Percentiles rank a stretch among this genome's conserved stretches.
Conservation (phyloP, 2,113 vertebrate species). For the Rhinichthys klamathensis region DNA sequence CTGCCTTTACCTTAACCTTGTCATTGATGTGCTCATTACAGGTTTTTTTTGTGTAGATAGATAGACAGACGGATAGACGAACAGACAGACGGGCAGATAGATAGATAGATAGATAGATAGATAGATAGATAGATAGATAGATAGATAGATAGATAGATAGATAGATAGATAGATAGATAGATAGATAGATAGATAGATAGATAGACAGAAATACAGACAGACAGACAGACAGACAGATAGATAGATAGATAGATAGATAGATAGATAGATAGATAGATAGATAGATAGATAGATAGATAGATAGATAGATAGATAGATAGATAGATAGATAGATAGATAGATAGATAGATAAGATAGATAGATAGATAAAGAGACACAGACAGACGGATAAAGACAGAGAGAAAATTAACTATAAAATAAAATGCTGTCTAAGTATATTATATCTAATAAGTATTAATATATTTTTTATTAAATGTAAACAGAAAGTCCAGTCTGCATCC, state of each 20-base stretch:
- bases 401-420: too few relatives aligned
- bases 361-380: too few relatives aligned
- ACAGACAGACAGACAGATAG: background rate
- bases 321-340: background rate
- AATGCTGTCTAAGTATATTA: background rate
- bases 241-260: too few relatives aligned
- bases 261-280: too few relatives aligned
- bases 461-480: slow-evolving; percentile 15
- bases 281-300: background rate
- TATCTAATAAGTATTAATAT: slow-evolving; percentile 3
- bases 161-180: background rate
- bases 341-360: background rate
- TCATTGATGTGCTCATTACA: background rate
- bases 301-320: background rate
- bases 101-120: background rate
- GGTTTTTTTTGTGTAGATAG: background rate
- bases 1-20: slow-evolving; percentile 4
- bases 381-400: background rate
- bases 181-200: background rate
- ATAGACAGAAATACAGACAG: background rate
- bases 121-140: background rate
- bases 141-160: background rate
- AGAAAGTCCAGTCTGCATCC: background rate
- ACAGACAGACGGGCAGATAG: background rate
- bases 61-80: background rate